phyloP scores from a whole-genome alignment of 2,113 vertebrate genomes.

The Eolophus roseicapilla region DNA sequence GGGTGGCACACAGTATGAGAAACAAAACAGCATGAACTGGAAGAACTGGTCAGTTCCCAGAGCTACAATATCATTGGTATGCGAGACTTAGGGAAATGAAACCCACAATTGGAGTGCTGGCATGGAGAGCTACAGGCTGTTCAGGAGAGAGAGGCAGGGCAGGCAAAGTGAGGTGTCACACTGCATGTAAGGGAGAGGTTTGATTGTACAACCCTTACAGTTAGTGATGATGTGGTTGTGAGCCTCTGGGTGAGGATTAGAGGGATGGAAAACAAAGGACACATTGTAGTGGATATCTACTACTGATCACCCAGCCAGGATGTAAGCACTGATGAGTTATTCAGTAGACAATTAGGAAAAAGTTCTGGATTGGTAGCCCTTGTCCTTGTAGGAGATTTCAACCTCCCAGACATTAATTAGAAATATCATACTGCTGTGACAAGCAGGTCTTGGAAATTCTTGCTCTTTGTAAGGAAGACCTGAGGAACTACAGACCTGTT shows the following conservation, averaged over 20 bases:
- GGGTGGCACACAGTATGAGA: background rate
- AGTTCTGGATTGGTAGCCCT: background rate
- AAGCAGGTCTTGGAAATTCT: background rate
- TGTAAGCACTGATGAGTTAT: background rate
- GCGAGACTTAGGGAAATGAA: background rate
- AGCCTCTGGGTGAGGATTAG: background rate
- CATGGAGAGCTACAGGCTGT: background rate
- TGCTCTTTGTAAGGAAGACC: background rate
- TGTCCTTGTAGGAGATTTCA: background rate
- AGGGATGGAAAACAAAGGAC: background rate
- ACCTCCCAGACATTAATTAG: background rate
- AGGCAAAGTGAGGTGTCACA: background rate
- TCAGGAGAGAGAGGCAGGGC: background rate
- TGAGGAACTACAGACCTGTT: background rate
- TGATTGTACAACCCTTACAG: background rate
- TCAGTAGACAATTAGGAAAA: background rate
- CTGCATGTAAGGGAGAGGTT: background rate
- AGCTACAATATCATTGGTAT: background rate
- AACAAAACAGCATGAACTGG: background rate
- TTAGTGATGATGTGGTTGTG: background rate
- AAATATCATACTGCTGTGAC: background rate
- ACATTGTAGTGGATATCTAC: background rate
- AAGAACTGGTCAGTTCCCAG: background rate
- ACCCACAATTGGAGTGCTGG: background rate
- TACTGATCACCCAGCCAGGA: background rate